phyloP scores from a whole-genome alignment of 2,888 invertebrate species.

The Liopterus haemorrhoidalis region DNA sequence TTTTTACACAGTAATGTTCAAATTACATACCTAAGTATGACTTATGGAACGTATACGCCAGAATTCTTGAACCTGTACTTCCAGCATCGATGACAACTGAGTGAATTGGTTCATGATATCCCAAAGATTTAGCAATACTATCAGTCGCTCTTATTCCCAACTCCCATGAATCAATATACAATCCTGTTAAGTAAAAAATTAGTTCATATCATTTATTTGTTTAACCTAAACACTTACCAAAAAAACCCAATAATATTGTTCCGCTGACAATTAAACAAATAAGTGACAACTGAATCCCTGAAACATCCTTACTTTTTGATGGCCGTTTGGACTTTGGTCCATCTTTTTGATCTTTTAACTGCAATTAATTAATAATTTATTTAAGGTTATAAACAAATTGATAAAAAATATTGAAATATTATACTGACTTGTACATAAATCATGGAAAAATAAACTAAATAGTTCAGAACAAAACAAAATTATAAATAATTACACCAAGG shows the following conservation, averaged over 20 bases:
- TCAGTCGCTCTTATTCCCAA: slow-evolving; percentile 57
- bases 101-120: slow-evolving; percentile 65
- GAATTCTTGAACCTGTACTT: slow-evolving; percentile 82
- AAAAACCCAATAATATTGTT: slow-evolving; percentile 41
- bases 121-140: slow-evolving; percentile 65
- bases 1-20: too few relatives aligned
- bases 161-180: slow-evolving; percentile 52
- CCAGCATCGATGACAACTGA: slow-evolving; percentile 92
- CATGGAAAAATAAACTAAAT: background rate
- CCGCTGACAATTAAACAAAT: slow-evolving; percentile 43
- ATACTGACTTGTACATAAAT: slow-evolving; percentile 5
- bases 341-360: slow-evolving; percentile 32
- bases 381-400: background rate
- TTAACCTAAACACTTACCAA: slow-evolving; percentile 36
- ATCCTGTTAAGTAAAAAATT: slow-evolving; percentile 42
- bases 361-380: slow-evolving; percentile 17
- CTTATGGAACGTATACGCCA: slow-evolving; percentile 78
- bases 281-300: slow-evolving; percentile 40
- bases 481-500: too few relatives aligned
- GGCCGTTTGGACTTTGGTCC: slow-evolving; percentile 34
- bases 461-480: background rate
- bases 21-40: slow-evolving; percentile 60
- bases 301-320: slow-evolving; percentile 36
- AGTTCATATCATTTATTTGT: background rate
- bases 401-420: background rate